phyloP scores from a whole-genome alignment of 2,797 vertebrate genomes.

The Psittacula echo region DNA sequence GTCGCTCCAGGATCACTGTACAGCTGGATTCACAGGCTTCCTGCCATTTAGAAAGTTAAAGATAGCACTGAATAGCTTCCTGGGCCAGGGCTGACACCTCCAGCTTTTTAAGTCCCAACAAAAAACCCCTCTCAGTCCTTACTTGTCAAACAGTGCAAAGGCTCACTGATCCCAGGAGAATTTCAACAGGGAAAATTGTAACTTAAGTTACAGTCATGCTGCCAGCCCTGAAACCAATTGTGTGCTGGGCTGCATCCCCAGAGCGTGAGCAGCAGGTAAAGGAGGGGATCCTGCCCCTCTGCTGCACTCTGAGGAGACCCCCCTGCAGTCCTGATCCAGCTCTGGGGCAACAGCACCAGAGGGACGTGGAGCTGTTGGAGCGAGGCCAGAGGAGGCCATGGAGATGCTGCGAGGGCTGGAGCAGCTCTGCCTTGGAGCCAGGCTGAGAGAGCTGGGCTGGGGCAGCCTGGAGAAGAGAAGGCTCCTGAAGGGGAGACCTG shows the following conservation, averaged over 20 bases:
- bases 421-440: too few relatives aligned
- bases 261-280: neutral
- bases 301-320: neutral
- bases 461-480: too few relatives aligned
- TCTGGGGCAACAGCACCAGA: neutral
- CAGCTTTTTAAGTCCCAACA: neutral
- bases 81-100: neutral
- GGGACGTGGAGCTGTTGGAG: neutral
- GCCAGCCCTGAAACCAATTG: neutral
- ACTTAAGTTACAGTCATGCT: neutral
- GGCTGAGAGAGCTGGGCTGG: too few relatives aligned
- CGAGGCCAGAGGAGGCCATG: neutral
- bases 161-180: neutral
- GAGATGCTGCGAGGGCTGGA: too few relatives aligned
- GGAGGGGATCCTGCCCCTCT: neutral
- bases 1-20: neutral
- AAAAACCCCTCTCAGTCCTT: neutral
- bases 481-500: too few relatives aligned
- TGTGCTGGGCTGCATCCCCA: neutral
- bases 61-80: neutral
- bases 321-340: neutral
- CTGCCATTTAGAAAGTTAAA: neutral
- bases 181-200: neutral
- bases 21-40: neutral
- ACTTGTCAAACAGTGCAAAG: neutral